These are phyloP conservation scores for Eulemur macaco DNA, from an alignment of 2,113 vertebrate species.

Conservation along the genomic window DNA sequence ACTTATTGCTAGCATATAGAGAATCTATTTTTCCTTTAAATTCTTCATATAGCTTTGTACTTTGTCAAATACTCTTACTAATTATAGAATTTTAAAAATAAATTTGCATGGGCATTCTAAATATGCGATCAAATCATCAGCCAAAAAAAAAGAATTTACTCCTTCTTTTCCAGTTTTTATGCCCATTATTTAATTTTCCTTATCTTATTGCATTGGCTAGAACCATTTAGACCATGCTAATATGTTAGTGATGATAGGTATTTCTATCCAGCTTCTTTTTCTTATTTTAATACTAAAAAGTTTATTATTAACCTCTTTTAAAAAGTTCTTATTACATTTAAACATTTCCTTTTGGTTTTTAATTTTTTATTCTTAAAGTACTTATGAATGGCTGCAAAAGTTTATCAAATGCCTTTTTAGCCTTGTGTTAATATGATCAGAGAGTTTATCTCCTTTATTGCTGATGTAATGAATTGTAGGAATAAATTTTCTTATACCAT, in stretches of 20 bases:
- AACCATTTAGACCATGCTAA: neutral
- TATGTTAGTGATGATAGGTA: neutral
- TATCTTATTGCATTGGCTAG: slow-evolving; percentile 34
- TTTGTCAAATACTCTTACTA: neutral
- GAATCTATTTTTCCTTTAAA: neutral
- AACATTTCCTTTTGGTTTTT: neutral
- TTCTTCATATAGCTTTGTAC: neutral
- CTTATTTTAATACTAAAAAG: neutral
- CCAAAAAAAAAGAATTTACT: neutral
- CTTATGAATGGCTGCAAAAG: neutral
- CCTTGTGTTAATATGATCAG: neutral
- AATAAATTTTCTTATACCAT: neutral
- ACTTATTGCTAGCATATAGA: slow-evolving; percentile 6
- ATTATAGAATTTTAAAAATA: neutral
- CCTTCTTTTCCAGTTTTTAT: neutral
- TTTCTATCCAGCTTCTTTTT: neutral
- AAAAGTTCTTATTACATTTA: neutral
- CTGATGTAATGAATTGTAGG: neutral
- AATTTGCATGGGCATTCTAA: neutral
- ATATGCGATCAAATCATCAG: neutral
- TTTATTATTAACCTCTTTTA: neutral
- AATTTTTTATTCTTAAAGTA: neutral
- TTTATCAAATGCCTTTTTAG: neutral
- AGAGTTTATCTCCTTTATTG: neutral
- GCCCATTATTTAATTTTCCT: slow-evolving; percentile 16